Base-by-base conservation (phyloP, 2,113 vertebrate genomes). In the Ceratotherium simum region DNA sequence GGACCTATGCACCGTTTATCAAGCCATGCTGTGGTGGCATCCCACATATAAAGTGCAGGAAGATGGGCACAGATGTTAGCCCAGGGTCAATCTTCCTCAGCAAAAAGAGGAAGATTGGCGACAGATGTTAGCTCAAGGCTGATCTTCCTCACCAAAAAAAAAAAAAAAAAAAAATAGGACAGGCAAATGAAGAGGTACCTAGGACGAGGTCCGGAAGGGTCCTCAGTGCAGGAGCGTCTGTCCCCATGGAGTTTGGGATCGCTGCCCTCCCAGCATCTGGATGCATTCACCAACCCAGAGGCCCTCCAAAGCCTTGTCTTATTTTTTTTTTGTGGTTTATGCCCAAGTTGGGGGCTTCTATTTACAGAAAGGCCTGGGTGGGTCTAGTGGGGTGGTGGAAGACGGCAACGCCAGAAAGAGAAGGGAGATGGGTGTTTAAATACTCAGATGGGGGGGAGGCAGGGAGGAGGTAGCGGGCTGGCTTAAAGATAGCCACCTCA, bases 381-480 rank as follows among this genome's bases (percentile, higher is more conserved):
- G 72, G 56, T 65, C 8, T 69, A 8, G 27, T 48, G 62, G 76
- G 36, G 54, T n/a, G 54, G 17, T 51, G 7, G 20, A 21, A 54
- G 60, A 67, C 6, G 27, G 65, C 8, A 56, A 79, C 23, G 27
- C 27, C n/a, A 88, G 42, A 83, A 80, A 62, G 79, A 51, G 42
- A 82, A 70, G 60, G 69, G 56, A 48, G 48, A 16, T 8, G n/a
- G 91, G 60, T 82, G 84, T 86, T 98, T 98, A 98, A 97, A 97
- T 98, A 96, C 72, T 91, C 46, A 80, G 81, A 25, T 65, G 79
- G 73, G 96, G 62, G 81, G 81, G 87, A 78, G 90, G 21, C 1
- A 33, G 51, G 39, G 42, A 42, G 42, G 42, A 42, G 5, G 42
- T 42, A 42, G 42, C 5, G 56, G 88, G 72, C 60, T 93, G 80